phyloP scores from a whole-genome alignment of 2,113 vertebrate species.

The Zeus faber region DNA sequence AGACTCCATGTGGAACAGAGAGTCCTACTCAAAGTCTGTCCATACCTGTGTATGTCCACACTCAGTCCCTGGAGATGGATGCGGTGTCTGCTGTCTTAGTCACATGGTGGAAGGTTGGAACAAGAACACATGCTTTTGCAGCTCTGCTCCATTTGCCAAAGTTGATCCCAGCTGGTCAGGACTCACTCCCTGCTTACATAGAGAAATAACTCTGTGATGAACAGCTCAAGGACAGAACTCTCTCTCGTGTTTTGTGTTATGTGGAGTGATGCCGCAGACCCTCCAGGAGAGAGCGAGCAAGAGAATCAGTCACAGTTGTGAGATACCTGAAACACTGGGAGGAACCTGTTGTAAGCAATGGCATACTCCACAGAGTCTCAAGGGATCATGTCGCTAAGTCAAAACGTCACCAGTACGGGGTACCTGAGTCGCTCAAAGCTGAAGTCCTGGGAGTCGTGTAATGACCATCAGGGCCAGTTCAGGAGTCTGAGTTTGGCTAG shows the following conservation, averaged over 20 bases:
- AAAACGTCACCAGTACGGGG: neutral
- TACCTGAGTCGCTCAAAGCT: neutral
- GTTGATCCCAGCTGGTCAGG: neutral
- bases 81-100: conserved; percentile 10
- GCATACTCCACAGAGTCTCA: neutral
- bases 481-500: neutral
- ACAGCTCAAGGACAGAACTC: conserved; percentile 8
- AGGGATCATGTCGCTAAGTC: neutral
- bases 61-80: neutral
- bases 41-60: no score
- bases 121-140: neutral
- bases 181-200: neutral
- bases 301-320: neutral
- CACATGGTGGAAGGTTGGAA: neutral
- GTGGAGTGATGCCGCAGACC: conserved; percentile 3
- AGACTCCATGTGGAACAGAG: neutral
- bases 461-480: neutral
- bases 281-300: conserved; percentile 11
- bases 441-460: neutral
- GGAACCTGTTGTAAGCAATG: neutral
- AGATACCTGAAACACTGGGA: conserved; percentile 18
- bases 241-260: conserved; percentile 18
- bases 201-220: conserved; percentile 11
- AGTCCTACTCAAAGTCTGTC: neutral
- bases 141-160: conserved; percentile 10